Base-by-base conservation (phyloP, 2,888 invertebrate genomes). In the Deroplatys truncata region DNA sequence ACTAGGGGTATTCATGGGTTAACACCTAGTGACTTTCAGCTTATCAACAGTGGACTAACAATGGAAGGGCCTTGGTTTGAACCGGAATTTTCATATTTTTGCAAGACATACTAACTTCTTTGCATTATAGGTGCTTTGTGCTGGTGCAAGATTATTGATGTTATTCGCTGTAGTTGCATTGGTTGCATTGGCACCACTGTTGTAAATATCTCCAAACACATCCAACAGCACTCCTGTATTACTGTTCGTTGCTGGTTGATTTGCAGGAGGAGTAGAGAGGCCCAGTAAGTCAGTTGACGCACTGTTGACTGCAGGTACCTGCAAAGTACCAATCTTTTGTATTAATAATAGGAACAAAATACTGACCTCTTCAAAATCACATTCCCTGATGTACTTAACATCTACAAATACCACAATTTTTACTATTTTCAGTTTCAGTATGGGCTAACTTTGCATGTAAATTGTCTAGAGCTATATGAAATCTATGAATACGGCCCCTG, bases 191-290 rank as follows among this genome's bases (percentile, higher is more conserved):
- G 89, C 88, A 85, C 95, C 95, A 90, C 95, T 94, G 91, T 95
- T 96, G 93, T 98, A 98, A 91, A 98, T 96, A 93, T 98, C 98
- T 84, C 98, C 98, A 91, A 99, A 95, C 86, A 99, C 98, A 94
- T 99, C 99, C 90, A 99, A 95, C 89, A 99, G 94, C 85, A 97
- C 95, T 43, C 97, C 98, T 92, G 97, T 96, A 91, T 96, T 96
- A 91, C 96, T 95, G 56, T 95, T 93, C 88, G 95, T 94, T 91
- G 94, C 94, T 86, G 96, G 95, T 91, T 96, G 95, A 85, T 96
- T 95, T 85, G 97, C 96, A 91, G 98, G 97, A 88, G 98, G 98
- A 56, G 98, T 97, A 56, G 98, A 98, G 90, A 98, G 94, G n/a
- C 98, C 98, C 85, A 98, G 94, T 86, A 98, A 94, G 94, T 98